These are phyloP conservation scores for Sarcoramphus papa DNA, from an alignment of 2,797 vertebrate genomes.

Conservation along the genomic window DNA sequence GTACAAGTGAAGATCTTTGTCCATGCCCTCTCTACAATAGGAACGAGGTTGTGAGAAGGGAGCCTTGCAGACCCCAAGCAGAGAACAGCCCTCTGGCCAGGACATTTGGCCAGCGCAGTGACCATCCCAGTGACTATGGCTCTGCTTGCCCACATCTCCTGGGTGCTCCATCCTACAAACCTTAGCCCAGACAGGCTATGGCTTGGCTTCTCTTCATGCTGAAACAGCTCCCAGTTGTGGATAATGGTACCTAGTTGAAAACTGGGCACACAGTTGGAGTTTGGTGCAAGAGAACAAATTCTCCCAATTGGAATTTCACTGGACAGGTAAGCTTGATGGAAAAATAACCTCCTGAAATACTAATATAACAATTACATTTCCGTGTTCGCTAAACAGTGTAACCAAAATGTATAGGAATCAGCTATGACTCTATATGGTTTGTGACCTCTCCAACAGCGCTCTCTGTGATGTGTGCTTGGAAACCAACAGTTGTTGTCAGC, in stretches of 20 bases:
- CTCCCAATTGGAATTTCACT: neutral
- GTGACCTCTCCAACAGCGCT: neutral
- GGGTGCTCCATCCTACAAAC: neutral
- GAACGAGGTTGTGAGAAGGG: neutral
- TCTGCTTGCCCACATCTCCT: neutral
- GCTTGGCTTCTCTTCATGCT: neutral
- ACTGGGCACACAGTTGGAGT: neutral
- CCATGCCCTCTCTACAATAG: neutral
- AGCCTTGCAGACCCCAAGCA: rapidly evolving
- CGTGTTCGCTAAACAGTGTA: neutral
- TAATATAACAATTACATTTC: neutral
- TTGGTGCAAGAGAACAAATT: neutral
- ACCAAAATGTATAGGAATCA: neutral
- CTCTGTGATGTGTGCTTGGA: neutral
- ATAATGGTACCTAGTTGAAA: neutral
- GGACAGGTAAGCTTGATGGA: neutral
- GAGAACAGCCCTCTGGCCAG: neutral
- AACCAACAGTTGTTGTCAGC: neutral
- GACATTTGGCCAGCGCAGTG: neutral
- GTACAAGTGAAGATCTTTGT: neutral
- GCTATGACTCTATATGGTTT: neutral
- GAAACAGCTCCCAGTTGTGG: neutral
- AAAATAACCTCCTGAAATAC: neutral
- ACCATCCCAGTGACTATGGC: neutral
- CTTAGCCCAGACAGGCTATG: neutral